These are phyloP conservation scores for Psittacula derbiana DNA, from an alignment of 2,797 vertebrate species.

Conservation along the genomic window DNA sequence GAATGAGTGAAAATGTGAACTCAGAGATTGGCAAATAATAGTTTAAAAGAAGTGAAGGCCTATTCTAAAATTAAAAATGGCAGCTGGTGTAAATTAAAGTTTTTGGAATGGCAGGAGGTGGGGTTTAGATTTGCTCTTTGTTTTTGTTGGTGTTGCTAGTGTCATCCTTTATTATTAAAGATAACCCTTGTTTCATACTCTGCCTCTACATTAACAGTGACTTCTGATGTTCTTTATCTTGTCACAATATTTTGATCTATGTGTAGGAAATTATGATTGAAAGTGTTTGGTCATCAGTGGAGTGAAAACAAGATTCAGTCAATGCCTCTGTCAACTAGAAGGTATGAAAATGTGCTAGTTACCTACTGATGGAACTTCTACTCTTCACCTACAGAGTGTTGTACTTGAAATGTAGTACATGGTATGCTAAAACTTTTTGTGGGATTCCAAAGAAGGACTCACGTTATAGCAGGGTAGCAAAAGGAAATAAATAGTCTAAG, in stretches of 20 bases:
- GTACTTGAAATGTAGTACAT: not conserved
- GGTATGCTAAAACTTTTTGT: not conserved
- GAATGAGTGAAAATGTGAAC: not conserved
- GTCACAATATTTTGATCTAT: not conserved
- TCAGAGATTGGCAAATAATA: not conserved
- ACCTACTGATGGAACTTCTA: not conserved
- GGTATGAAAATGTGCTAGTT: not conserved
- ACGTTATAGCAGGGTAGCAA: not conserved
- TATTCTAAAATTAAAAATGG: not conserved
- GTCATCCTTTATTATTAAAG: not conserved
- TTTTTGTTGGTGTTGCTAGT: not conserved
- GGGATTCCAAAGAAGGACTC: not conserved
- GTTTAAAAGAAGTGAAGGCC: not conserved
- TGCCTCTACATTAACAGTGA: not conserved
- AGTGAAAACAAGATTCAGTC: not conserved
- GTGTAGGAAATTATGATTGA: not conserved
- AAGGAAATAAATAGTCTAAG: not conserved
- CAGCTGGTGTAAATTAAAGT: not conserved
- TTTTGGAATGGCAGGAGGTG: not conserved
- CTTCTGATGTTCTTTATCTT: not conserved
- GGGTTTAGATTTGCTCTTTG: not conserved
- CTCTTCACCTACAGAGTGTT: not conserved
- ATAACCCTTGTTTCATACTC: not conserved
- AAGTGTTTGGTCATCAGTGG: not conserved
- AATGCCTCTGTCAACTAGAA: not conserved